These are phyloP conservation scores for Mayetiola destructor DNA, from an alignment of 2,888 invertebrate genomes.

Conservation along the genomic window DNA sequence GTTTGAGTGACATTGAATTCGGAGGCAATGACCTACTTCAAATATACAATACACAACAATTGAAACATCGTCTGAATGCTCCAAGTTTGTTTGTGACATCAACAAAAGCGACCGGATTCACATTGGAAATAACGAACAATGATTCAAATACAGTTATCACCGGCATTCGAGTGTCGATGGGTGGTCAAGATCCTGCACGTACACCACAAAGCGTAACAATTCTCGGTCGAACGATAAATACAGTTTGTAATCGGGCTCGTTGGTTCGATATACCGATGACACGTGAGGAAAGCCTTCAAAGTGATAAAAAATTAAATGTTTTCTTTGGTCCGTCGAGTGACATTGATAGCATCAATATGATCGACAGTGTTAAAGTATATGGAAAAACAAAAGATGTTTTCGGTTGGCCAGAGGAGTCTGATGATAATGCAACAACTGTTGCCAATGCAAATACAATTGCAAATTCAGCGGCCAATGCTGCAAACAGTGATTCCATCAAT, in stretches of 20 bases:
- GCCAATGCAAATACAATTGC: conserved; percentile 25
- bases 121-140: conserved; percentile 72
- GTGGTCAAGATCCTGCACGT: conserved; percentile 37
- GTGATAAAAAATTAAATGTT: conserved; percentile 78
- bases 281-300: conserved; percentile 80
- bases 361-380: conserved; percentile 89
- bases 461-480: conserved; percentile 24
- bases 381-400: conserved; percentile 91
- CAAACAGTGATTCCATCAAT: conserved; percentile 23
- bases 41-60: conserved; percentile 83
- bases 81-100: conserved; percentile 84
- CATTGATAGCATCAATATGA: conserved; percentile 75
- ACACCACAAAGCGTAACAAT: conserved; percentile 30
- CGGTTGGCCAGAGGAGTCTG: conserved; percentile 93
- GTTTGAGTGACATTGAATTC: conserved; percentile 84
- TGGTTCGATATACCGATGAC: conserved; percentile 95
- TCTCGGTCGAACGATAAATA: conserved; percentile 53
- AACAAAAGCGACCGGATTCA: conserved; percentile 79
- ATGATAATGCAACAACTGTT: conserved; percentile 43
- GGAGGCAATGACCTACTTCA: conserved; percentile 90
- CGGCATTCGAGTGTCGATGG: conserved; percentile 72
- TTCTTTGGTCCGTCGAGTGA: conserved; percentile 75
- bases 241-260: conserved; percentile 57
- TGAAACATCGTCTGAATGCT: conserved; percentile 59
- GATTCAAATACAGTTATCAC: conserved; percentile 82